Evolutionary conservation across 1,140 invertebrate species (phyloP).

Genomic region (Zeugodacus cucurbitae): DNA sequence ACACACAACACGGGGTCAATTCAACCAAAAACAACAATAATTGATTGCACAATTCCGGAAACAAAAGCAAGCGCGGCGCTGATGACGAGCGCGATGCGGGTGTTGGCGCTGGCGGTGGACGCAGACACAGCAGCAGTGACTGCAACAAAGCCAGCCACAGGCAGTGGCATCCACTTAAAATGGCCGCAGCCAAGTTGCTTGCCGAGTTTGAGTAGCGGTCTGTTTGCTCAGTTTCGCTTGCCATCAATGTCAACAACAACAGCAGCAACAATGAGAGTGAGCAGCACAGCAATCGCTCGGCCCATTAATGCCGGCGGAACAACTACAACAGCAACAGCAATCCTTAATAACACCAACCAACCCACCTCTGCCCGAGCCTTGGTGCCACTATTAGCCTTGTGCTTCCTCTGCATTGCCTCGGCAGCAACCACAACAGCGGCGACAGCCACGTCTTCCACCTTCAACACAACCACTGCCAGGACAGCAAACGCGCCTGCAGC

Average conservation of each 20-base stretch:
- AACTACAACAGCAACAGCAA: background rate
- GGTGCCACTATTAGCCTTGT: conserved; percentile 33
- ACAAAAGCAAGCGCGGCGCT: conserved; percentile 44
- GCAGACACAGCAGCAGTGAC: conserved; percentile 25
- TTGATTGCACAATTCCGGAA: conserved; percentile 53
- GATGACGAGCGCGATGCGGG: background rate
- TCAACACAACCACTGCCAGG: conserved; percentile 40
- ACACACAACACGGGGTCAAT: conserved; percentile 43
- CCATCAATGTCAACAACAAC: background rate
- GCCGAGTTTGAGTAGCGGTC: background rate
- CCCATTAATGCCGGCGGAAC: background rate
- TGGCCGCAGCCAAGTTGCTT: background rate
- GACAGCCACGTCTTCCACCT: conserved; percentile 18
- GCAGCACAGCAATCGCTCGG: background rate
- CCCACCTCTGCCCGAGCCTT: background rate
- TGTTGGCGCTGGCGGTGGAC: background rate
- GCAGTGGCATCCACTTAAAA: background rate
- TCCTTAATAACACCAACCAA: background rate
- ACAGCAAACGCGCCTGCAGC: conserved; percentile 43
- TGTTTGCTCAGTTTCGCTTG: background rate
- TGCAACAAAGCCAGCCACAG: conserved; percentile 17
- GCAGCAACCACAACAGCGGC: background rate
- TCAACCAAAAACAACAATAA: conserved; percentile 20
- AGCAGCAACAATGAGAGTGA: background rate
- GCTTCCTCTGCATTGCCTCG: conserved; percentile 30